A percentile compares a stretch with the other conserved stretches of the same genome.
phyloP scores from a whole-genome alignment of 2,113 vertebrate genomes.

The Notarius lentiginosus region DNA sequence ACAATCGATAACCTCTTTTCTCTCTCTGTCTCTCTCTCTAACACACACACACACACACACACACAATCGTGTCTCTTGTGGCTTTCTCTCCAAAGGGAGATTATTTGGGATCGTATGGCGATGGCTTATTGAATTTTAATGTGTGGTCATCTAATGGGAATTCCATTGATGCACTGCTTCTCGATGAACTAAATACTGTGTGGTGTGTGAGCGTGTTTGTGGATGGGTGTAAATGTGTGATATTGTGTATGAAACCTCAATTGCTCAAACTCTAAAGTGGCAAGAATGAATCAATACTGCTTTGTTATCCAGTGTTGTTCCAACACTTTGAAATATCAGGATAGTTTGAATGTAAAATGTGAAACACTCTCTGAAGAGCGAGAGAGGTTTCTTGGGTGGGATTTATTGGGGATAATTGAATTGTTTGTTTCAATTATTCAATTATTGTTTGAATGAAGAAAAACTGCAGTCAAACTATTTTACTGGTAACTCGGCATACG shows the following conservation, averaged over 20 bases:
- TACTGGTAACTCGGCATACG: neutral
- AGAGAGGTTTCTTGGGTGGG: neutral
- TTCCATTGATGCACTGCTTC: neutral
- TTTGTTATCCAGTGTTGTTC: neutral
- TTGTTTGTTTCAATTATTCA: neutral
- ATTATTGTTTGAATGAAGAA: neutral
- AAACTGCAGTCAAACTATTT: neutral
- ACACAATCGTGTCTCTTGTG: neutral
- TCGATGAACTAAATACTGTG: slow-evolving; percentile 5
- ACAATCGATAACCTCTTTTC: slow-evolving; percentile 9
- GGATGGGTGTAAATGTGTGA: slow-evolving; percentile 46
- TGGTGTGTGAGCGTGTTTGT: neutral
- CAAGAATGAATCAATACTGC: neutral
- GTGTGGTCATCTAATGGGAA: slow-evolving; percentile 23
- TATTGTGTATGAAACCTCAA: neutral
- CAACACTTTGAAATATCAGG: neutral
- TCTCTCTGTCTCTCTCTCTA: neutral
- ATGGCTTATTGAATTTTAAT: slow-evolving; percentile 40
- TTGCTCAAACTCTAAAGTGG: neutral
- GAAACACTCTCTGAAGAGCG: neutral
- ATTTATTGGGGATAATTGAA: neutral
- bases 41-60: slow-evolving; percentile 40
- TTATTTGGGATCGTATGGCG: slow-evolving; percentile 19
- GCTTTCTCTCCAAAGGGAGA: slow-evolving; percentile 13
- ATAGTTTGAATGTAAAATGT: neutral